phyloP scores from a whole-genome alignment of 2,888 invertebrate genomes.

The Corbicula japonica region DNA sequence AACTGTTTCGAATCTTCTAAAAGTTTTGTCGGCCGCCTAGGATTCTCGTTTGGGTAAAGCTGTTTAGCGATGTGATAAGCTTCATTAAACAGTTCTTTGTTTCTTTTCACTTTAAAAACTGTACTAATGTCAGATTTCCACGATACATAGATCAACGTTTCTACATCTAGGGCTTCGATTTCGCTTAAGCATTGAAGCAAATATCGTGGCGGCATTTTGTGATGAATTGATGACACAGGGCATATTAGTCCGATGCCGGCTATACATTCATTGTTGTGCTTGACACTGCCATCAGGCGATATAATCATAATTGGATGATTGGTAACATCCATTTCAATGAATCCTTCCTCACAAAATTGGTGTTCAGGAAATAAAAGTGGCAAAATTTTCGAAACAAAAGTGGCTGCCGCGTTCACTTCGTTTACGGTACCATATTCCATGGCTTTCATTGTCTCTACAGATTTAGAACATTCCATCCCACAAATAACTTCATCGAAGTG shows the following conservation, averaged over 20 bases:
- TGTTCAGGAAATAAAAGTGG: conserved; percentile 33
- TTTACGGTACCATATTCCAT: conserved; percentile 24
- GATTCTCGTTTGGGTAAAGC: neutral
- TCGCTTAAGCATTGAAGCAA: conserved; percentile 24
- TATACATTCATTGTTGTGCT: neutral
- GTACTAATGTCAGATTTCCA: conserved; percentile 13
- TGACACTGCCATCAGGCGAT: conserved; percentile 30
- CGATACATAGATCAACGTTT: conserved; percentile 8
- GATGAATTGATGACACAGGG: conserved; percentile 22
- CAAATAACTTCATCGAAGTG: conserved; percentile 21
- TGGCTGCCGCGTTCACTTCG: conserved; percentile 29
- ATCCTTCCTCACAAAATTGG: no score
- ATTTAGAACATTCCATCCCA: neutral
- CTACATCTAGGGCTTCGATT: conserved; percentile 26
- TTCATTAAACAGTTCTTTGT: conserved; percentile 4
- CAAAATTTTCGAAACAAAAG: conserved; percentile 41
- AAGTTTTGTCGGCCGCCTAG: conserved; percentile 1
- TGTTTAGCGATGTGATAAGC: conserved; percentile 7
- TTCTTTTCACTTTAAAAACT: conserved; percentile 11
- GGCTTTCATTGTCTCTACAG: neutral
- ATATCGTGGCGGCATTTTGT: conserved; percentile 14
- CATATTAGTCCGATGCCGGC: conserved; percentile 28
- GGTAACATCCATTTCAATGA: neutral
- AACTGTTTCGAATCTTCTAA: conserved; percentile 5
- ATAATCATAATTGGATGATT: conserved; percentile 29